Evolutionary conservation across 2,888 invertebrate species (phyloP).

Genomic region (Horisme vitalbata): DNA sequence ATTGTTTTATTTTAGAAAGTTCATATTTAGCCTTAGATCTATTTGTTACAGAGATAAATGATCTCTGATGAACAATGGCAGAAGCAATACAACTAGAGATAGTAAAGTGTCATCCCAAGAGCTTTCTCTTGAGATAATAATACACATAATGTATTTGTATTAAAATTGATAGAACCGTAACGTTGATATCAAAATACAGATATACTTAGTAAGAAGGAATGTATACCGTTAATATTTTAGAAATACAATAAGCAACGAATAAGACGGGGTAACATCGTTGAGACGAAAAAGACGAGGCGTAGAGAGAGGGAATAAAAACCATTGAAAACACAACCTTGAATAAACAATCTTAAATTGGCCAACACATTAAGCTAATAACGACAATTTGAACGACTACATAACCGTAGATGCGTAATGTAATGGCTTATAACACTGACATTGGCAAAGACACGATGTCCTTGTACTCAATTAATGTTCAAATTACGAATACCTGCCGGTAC

Average conservation of each 20-base stretch:
- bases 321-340: conserved; percentile 1
- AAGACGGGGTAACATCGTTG: too few relatives aligned
- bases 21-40: not conserved
- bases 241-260: too few relatives aligned
- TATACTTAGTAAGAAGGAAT: too few relatives aligned
- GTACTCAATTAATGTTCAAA: conserved; percentile 39
- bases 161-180: conserved; percentile 34
- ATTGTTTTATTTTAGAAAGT: too few relatives aligned
- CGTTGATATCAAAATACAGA: conserved; percentile 16
- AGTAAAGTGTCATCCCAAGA: conserved; percentile 47
- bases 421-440: conserved; percentile 36
- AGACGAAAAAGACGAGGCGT: too few relatives aligned
- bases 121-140: conserved; percentile 42
- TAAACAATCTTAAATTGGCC: conserved; percentile 15
- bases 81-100: conserved; percentile 46
- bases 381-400: conserved; percentile 24
- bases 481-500: conserved; percentile 32
- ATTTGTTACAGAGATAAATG: conserved; percentile 39
- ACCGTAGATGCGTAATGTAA: conserved; percentile 16
- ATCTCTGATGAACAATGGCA: conserved; percentile 41
- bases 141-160: conserved; percentile 42
- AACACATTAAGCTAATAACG: conserved; percentile 18
- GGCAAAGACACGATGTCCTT: conserved; percentile 35
- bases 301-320: too few relatives aligned
- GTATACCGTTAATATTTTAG: too few relatives aligned